Base-by-base conservation (phyloP, 1,140 invertebrate species). In the Physella acuta region DNA sequence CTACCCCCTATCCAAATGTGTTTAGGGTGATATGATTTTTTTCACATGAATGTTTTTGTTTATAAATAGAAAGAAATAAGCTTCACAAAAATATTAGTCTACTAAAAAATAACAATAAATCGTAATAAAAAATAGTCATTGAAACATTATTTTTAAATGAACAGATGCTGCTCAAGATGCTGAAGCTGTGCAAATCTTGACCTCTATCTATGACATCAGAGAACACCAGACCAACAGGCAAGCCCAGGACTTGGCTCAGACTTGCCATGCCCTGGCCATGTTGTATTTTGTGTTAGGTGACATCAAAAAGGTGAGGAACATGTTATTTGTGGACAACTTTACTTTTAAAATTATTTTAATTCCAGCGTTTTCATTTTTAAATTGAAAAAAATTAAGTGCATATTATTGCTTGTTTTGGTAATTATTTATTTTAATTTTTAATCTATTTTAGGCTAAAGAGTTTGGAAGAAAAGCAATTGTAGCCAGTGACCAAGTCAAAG, bases 101-200 rank as follows among this genome's bases (percentile, higher is more conserved):
- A n/a, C n/a, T n/a, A n/a, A n/a, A n/a, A n/a, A n/a, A n/a, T n/a
- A n/a, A n/a, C n/a, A n/a, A n/a, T n/a, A n/a, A n/a, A n/a, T n/a
- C n/a, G n/a, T n/a, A n/a, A n/a, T n/a, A n/a, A n/a, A n/a, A n/a
- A n/a, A n/a, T n/a, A n/a, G n/a, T n/a, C n/a, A n/a, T n/a, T n/a
- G n/a, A n/a, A n/a, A n/a, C n/a, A n/a, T n/a, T n/a, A n/a, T n/a
- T n/a, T n/a, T n/a, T n/a, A n/a, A n/a, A n/a, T n/a, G n/a, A 62
- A 24, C 71, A 85, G 84, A 84, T 76, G 83, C 84, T 70, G 81
- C 83, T 1, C 82, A 84, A 49, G 80, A 85, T 69, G 84, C 84
- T 14, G 84, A 85, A 74, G 84, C 81, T 4, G 75, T 82, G 14
- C 80, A 84, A 63, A 82, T 84, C 16, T 73, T 85, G 52, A 83